These are phyloP conservation scores for Malurus alboscapulatus DNA, from an alignment of 2,113 vertebrate species.

Conservation along the genomic window DNA sequence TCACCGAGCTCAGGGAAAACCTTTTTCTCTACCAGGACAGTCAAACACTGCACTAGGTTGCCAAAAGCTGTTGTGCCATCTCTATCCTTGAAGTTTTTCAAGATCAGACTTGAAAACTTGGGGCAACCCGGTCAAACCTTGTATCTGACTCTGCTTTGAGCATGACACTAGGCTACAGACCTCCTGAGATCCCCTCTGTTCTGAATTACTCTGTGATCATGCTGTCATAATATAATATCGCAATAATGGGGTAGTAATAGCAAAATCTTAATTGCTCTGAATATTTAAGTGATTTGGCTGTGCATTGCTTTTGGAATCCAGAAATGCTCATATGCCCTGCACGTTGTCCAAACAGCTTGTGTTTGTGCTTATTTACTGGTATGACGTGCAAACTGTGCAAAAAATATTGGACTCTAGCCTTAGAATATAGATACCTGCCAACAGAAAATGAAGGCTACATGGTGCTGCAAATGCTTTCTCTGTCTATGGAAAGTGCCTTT, in stretches of 20 bases:
- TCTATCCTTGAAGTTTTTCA: not conserved
- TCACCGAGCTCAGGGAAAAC: not conserved
- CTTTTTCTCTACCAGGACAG: not conserved
- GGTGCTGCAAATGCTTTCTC: constrained; percentile 42
- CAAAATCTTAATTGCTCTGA: constrained; percentile 31
- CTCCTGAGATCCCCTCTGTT: not conserved
- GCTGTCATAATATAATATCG: not conserved
- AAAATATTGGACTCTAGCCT: constrained; percentile 46
- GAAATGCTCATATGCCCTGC: constrained; percentile 39
- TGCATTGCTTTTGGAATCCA: constrained; percentile 25
- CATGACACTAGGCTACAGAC: not conserved
- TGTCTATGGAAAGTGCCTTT: constrained; percentile 59
- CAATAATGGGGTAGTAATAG: not conserved
- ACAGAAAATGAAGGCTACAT: constrained; percentile 55
- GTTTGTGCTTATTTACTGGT: constrained; percentile 64
- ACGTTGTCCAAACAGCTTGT: constrained; percentile 52
- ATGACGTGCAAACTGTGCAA: constrained; percentile 62
- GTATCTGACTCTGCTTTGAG: not conserved
- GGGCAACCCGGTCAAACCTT: not conserved
- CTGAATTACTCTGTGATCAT: not conserved
- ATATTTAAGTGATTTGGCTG: constrained; percentile 34
- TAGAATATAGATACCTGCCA: constrained; percentile 61
- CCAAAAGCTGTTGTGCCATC: not conserved
- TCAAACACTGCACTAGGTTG: not conserved
- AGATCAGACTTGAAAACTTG: not conserved